Evolutionary conservation across 2,797 vertebrate species (phyloP), one percentile per base, ranked within the genome.

Genomic region (Tiaroga cobitis): DNA sequence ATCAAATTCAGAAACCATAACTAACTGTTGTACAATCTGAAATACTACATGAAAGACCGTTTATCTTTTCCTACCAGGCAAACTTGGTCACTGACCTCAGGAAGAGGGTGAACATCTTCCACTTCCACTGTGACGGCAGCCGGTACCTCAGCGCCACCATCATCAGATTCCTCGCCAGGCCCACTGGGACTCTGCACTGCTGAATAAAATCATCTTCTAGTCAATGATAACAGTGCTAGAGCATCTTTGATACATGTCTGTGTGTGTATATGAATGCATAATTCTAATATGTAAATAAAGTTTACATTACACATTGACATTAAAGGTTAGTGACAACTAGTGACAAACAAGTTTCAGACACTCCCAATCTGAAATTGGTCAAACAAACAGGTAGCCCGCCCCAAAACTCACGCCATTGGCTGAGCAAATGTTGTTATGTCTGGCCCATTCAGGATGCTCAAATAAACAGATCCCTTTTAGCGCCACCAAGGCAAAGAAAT

Each of bases 31-130:
- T 19, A 9, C 59, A 16, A 72, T 26, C 10, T 32, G 39, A 49
- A 56, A 19, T 56, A 76, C 24, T 5, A 80, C 18, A 59, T 13
- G 54, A 7, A 39, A 51, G 34, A 32, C 9, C 2, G 26, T 73
- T 63, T 46, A 29, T 18, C 46, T 75, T 46, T 19, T 78, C 70
- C 32, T 43, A 67, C 24, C 19, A 72, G 63, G 56, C 0, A 6
- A 1, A n/a, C 73, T 6, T 65, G 41, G 21, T 10, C 21, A 79
- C 93, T 92, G 86, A 98, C 97, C 94, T 97, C 95, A 0, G 98
- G 97, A 37, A 98, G 93, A 0, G 96, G 97, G 88, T 97, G 96
- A 82, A 96, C 92, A 70, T 98, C 97, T 88, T 98, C 96, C 0
- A 96, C 92, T 18, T 97, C 96, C 87, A 98, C 97, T 2, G 92